phyloP scores from a whole-genome alignment of 1,140 invertebrate species.

The Phenacoccus solenopsis region DNA sequence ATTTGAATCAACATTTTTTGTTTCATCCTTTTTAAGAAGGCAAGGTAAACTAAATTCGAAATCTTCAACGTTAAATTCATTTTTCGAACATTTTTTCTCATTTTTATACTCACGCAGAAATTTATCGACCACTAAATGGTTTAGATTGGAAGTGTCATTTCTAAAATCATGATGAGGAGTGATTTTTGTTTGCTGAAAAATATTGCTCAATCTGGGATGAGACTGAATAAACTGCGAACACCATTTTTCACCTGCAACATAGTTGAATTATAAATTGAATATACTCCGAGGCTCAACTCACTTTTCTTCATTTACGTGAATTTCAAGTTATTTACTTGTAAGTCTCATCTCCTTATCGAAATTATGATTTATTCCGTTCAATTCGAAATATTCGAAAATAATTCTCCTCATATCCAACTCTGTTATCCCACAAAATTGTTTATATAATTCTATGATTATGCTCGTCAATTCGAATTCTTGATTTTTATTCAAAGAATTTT shows the following conservation, averaged over 20 bases:
- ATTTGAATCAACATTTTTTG: too few relatives aligned
- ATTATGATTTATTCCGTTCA: neutral
- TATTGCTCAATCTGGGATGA: neutral
- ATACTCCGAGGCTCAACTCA: neutral
- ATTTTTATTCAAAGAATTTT: neutral
- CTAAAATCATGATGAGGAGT: too few relatives aligned
- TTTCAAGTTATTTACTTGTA: neutral
- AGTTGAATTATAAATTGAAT: too few relatives aligned
- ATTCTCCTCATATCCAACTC: neutral
- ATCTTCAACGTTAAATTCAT: too few relatives aligned
- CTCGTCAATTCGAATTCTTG: neutral
- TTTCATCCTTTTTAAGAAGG: too few relatives aligned
- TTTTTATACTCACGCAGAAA: too few relatives aligned
- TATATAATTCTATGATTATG: neutral
- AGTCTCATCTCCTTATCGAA: neutral
- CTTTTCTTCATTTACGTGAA: neutral
- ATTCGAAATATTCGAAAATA: neutral
- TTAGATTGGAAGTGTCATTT: too few relatives aligned
- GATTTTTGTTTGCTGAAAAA: too few relatives aligned
- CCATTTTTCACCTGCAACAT: neutral
- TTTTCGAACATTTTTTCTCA: too few relatives aligned
- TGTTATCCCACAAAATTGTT: neutral
- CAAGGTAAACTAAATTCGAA: too few relatives aligned
- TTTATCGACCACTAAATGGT: too few relatives aligned
- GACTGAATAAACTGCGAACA: neutral